Percentiles rank a stretch among this genome's conserved stretches.
phyloP scores from a whole-genome alignment of 2,113 vertebrate genomes.

The Dasyurus viverrinus region DNA sequence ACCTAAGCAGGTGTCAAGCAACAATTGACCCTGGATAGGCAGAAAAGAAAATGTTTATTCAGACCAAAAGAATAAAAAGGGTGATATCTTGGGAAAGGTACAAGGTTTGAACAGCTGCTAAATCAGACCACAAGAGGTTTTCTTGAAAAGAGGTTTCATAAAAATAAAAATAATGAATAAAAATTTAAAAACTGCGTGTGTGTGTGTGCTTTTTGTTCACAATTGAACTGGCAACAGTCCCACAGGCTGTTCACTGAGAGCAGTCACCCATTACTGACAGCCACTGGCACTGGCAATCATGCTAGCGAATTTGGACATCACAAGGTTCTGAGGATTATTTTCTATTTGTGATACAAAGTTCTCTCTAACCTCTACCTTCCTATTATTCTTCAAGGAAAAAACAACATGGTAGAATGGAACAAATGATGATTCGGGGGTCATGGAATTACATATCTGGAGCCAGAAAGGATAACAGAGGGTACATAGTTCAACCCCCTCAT shows the following conservation, averaged over 20 bases:
- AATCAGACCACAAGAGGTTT: background rate
- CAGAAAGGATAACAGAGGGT: background rate
- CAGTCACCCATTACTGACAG: background rate
- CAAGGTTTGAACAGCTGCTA: background rate
- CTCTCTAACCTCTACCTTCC: background rate
- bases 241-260: background rate
- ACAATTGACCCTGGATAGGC: conserved; percentile 45
- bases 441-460: background rate
- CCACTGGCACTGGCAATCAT: background rate
- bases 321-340: background rate
- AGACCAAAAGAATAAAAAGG: conserved; percentile 1
- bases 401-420: background rate
- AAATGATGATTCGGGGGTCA: background rate
- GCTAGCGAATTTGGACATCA: background rate
- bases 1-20: conserved; percentile 69
- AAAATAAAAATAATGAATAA: background rate
- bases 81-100: conserved; percentile 27
- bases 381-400: conserved; percentile 1
- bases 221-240: background rate
- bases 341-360: background rate
- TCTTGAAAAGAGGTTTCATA: background rate
- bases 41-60: conserved; percentile 2
- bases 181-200: background rate
- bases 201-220: background rate
- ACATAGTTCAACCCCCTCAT: background rate